Evolutionary conservation across 2,888 invertebrate species (phyloP).

Genomic region (Zeuzera pyrina): DNA sequence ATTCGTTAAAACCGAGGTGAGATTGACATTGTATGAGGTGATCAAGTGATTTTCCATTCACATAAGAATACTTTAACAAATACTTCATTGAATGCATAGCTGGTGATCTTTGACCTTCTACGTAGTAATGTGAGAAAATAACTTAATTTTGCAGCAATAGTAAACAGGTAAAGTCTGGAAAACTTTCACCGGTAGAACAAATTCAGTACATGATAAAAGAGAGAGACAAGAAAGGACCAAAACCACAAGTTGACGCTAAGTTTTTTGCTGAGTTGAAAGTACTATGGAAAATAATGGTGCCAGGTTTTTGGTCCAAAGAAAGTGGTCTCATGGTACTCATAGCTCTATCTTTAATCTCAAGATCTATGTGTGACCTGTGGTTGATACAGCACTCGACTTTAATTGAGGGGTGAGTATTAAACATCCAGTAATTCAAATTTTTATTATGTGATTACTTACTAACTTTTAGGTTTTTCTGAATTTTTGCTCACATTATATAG

Average conservation of each 20-base stretch:
- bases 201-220: constrained; percentile 87
- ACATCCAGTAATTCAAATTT: too few relatives aligned
- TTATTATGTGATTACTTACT: too few relatives aligned
- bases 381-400: constrained; percentile 95
- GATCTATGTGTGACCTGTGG: constrained; percentile 98
- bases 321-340: constrained; percentile 81
- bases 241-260: constrained; percentile 82
- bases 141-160: constrained; percentile 20
- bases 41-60: constrained; percentile 6
- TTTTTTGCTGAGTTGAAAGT: constrained; percentile 80
- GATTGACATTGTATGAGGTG: constrained; percentile 10
- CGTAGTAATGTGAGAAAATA: too few relatives aligned
- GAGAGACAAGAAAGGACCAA: constrained; percentile 72
- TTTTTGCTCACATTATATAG: too few relatives aligned
- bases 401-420: constrained; percentile 84
- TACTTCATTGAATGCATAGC: neutral
- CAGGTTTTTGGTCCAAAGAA: constrained; percentile 85
- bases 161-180: constrained; percentile 28
- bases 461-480: too few relatives aligned
- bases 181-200: constrained; percentile 75
- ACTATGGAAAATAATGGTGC: constrained; percentile 84
- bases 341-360: constrained; percentile 85
- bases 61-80: neutral
- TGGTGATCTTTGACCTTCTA: neutral
- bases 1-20: constrained; percentile 68